A percentile compares a stretch with the other conserved stretches of the same genome.
Evolutionary conservation across 1,140 invertebrate genomes (phyloP).

Genomic region (Drosophila tsacasi): DNA sequence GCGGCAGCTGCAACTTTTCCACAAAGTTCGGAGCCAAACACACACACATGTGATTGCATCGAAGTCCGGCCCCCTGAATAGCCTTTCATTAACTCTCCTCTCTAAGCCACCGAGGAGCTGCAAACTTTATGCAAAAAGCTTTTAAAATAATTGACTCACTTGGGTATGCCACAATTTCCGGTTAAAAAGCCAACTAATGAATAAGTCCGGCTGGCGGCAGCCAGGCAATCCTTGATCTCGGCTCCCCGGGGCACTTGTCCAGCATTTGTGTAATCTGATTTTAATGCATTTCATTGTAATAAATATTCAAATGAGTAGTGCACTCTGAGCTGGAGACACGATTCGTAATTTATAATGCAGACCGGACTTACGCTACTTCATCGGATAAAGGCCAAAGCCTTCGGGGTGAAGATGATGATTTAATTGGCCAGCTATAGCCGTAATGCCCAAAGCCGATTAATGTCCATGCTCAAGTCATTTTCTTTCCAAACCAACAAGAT

Average conservation of each 20-base stretch:
- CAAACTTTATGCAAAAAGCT: constrained; percentile 77
- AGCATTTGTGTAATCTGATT: constrained; percentile 73
- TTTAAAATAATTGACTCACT: constrained; percentile 84
- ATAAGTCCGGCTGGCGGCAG: constrained; percentile 53
- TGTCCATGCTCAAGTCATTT: constrained; percentile 54
- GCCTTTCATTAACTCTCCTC: constrained; percentile 68
- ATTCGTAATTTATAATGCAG: constrained; percentile 57
- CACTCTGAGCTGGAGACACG: constrained; percentile 18
- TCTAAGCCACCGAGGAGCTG: constrained; percentile 63
- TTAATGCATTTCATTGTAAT: constrained; percentile 72
- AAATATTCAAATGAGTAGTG: constrained; percentile 62
- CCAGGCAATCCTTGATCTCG: background rate
- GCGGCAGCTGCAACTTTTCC: constrained; percentile 44
- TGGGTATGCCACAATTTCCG: constrained; percentile 81
- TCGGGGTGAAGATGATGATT: background rate
- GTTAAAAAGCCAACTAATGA: constrained; percentile 79
- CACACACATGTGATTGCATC: constrained; percentile 15
- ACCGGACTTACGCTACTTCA: constrained; percentile 1
- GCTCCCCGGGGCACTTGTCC: constrained; percentile 52
- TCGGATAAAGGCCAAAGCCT: constrained; percentile 10
- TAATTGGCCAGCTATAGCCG: constrained; percentile 37
- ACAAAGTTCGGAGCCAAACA: constrained; percentile 33
- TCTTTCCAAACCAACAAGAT: constrained; percentile 40
- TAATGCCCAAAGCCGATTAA: constrained; percentile 73
- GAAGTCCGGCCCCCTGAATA: background rate